Percentiles rank a stretch among this genome's conserved stretches.
These are phyloP conservation scores for Physella acuta DNA, from an alignment of 1,140 invertebrate genomes.

Conservation along the genomic window DNA sequence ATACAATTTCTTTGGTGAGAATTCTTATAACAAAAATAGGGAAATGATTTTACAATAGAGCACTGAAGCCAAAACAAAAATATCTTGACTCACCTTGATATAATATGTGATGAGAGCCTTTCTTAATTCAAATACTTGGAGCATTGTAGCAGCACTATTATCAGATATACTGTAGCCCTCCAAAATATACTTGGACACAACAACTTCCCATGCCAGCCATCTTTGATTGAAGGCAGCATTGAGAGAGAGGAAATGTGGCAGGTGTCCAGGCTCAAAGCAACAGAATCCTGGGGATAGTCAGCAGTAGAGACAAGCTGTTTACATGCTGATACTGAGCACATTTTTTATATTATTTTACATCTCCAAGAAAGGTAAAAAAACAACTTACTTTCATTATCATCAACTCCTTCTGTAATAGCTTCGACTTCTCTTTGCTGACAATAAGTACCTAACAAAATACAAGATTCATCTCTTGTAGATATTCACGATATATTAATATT, in stretches of 20 bases:
- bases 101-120: constrained; percentile 97
- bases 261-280: constrained; percentile 89
- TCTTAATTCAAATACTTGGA: constrained; percentile 95
- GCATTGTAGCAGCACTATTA: constrained; percentile 92
- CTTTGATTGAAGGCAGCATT: constrained; percentile 96
- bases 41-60: background rate
- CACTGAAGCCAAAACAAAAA: no score
- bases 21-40: no score
- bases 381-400: constrained; percentile 81
- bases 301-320: no score
- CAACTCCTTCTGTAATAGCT: constrained; percentile 95
- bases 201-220: constrained; percentile 94
- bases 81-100: constrained; percentile 83
- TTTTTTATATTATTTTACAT: no score
- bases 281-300: constrained; percentile 70
- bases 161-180: constrained; percentile 98
- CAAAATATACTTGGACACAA: constrained; percentile 91
- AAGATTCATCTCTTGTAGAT: no score
- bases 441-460: constrained; percentile 73
- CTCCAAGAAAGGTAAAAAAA: background rate
- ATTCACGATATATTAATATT: no score
- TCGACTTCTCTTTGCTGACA: constrained; percentile 81
- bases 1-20: no score
- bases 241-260: constrained; percentile 83
- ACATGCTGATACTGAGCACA: no score